Evolutionary conservation across 2,113 vertebrate genomes (phyloP), one percentile per base, ranked within the genome.

Genomic region (Himantopus leucocephalus): DNA sequence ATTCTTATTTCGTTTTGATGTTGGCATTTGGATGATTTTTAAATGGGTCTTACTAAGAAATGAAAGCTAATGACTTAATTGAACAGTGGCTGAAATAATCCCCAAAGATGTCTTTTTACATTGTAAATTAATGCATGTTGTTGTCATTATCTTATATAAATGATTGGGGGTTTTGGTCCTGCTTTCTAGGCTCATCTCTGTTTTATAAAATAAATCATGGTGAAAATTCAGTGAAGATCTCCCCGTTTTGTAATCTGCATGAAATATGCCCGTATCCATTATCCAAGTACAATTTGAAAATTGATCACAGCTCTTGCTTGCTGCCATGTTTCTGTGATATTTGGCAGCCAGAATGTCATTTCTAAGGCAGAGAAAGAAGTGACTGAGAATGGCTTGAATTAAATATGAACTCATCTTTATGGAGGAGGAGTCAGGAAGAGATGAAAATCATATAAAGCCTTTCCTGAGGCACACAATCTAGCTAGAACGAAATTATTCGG

Each of bases 11-110:
- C 47, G 24, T 88, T 91, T 94, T 92, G 52, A 52, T 78, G 86
- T 85, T 95, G 94, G 87, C 91, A 64, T 85, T 81, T 85, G 64
- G 76, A 68, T 87, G 37, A 56, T 92, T 97, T 89, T 92, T 92
- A 91, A 84, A 32, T 59, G 4, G 29, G 26, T 67, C 10, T 10
- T 84, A 24, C 14, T 27, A 39, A 81, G 73, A 87, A 95, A 89
- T 68, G 76, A 71, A 92, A 85, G 84, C 32, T 92, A 92, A 94
- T 95, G 73, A 67, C 76, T 92, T 92, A 81, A 80, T 89, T 88
- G 80, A 94, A 89, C 26, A 47, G 43, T 55, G 73, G 52, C 80
- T 94, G 73, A 92, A 86, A 78, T 63, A 87, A 84, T 86, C 80
- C 34, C 52, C 2, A 48, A 85, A 87, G 72, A 71, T 71, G 20